Conservation (phyloP, 2,113 vertebrate genomes). For the Sturnira hondurensis region DNA sequence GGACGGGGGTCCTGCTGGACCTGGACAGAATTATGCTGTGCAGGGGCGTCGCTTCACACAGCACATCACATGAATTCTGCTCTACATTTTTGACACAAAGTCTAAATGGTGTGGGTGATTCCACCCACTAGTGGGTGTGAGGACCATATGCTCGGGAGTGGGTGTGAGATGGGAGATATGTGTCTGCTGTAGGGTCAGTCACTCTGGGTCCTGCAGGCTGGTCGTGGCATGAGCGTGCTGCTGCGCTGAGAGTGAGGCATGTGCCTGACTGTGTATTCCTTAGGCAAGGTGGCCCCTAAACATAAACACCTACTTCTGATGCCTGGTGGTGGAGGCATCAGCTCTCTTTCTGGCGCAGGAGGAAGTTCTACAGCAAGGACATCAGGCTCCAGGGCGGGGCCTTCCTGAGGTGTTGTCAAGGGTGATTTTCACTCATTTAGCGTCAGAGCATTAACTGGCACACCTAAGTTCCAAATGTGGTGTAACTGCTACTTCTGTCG, state of each 20-base stretch:
- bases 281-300: neutral
- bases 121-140: slow-evolving; percentile 32
- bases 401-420: neutral
- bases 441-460: neutral
- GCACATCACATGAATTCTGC: neutral
- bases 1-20: neutral
- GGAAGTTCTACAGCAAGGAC: neutral
- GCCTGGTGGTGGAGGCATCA: slow-evolving; percentile 14
- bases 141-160: slow-evolving; percentile 62
- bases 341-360: neutral
- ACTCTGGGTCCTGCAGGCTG: slow-evolving; percentile 38
- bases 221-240: neutral
- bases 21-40: neutral
- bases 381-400: neutral
- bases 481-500: neutral
- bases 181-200: slow-evolving; percentile 51
- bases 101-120: slow-evolving; percentile 37
- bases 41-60: neutral
- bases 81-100: neutral
- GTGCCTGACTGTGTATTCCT: slow-evolving; percentile 1
- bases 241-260: neutral
- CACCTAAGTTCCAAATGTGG: neutral
- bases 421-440: neutral
- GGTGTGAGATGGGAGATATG: slow-evolving; percentile 34
- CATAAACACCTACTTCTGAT: slow-evolving; percentile 9